Evolutionary conservation across 1,140 invertebrate genomes (phyloP).

Genomic region (Dendroctonus valens): DNA sequence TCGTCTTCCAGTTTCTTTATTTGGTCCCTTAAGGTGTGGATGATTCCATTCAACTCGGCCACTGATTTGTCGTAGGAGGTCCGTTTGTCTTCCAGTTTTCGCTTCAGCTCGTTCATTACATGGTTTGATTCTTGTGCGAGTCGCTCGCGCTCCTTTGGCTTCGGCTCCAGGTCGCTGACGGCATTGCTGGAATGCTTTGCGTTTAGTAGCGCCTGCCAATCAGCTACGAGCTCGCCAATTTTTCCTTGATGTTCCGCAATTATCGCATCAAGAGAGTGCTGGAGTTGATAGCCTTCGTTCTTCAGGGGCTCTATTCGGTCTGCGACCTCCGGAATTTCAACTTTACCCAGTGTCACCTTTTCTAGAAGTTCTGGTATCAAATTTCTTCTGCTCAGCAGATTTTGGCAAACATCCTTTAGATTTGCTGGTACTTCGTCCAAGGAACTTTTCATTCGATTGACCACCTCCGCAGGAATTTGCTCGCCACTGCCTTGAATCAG

Average conservation of each 20-base stretch:
- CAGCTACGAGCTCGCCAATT: conserved; percentile 35
- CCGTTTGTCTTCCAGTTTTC: conserved; percentile 39
- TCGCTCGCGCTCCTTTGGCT: conserved; percentile 35
- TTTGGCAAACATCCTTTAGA: conserved; percentile 38
- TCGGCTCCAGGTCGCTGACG: conserved; percentile 31
- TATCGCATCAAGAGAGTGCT: conserved; percentile 32
- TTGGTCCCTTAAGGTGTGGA: conserved; percentile 37
- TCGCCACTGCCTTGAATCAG: conserved; percentile 29
- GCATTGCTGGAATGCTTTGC: conserved; percentile 22
- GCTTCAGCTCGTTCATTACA: conserved; percentile 34
- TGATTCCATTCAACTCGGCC: conserved; percentile 35
- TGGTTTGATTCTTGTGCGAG: conserved; percentile 27
- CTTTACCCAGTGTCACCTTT: conserved; percentile 32
- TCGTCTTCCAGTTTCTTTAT: conserved; percentile 41
- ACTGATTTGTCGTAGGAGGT: conserved; percentile 35
- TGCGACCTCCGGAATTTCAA: conserved; percentile 30
- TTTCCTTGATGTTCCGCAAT: conserved; percentile 37
- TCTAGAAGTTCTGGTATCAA: conserved; percentile 38
- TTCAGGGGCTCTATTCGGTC: conserved; percentile 37
- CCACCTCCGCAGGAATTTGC: conserved; percentile 26
- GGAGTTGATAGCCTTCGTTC: conserved; percentile 37
- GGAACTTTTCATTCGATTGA: conserved; percentile 38
- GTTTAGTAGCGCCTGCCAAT: conserved; percentile 38
- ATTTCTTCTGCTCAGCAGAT: conserved; percentile 34
- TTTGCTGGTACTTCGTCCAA: conserved; percentile 39